Conservation (phyloP, 2,113 vertebrate species). For the Ursus arctos region DNA sequence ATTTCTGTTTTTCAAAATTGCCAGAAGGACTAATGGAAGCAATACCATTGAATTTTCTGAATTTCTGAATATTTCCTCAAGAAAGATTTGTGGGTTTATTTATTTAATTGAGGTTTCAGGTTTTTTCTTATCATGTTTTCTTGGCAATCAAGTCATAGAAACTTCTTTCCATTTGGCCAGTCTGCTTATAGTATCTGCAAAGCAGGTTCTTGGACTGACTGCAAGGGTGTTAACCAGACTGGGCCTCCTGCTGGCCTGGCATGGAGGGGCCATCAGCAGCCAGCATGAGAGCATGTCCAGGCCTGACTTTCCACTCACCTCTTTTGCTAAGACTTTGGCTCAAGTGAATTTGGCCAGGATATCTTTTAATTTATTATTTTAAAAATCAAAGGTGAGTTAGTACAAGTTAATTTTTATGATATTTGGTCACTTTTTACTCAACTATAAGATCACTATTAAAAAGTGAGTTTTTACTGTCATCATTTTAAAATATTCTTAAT, state of each 20-base stretch:
- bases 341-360: not conserved
- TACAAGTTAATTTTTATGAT: constrained; percentile 26
- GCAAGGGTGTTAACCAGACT: not conserved
- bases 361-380: constrained; percentile 32
- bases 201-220: not conserved
- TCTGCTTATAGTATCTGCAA: not conserved
- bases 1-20: not conserved
- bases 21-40: not conserved
- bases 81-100: constrained; percentile 30
- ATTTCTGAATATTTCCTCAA: constrained; percentile 43
- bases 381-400: constrained; percentile 28
- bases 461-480: constrained; percentile 11
- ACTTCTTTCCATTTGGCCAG: constrained; percentile 3
- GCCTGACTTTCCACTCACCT: not conserved
- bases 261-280: not conserved
- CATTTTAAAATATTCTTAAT: not conserved
- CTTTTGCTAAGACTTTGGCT: not conserved
- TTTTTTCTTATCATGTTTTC: not conserved
- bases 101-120: constrained; percentile 14
- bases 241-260: not conserved
- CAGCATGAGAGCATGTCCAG: not conserved
- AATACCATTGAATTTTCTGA: not conserved
- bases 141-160: not conserved
- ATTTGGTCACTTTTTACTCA: not conserved
- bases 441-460: not conserved